Base-by-base conservation (phyloP, 2,888 invertebrate species). In the Orthosia incerta region DNA sequence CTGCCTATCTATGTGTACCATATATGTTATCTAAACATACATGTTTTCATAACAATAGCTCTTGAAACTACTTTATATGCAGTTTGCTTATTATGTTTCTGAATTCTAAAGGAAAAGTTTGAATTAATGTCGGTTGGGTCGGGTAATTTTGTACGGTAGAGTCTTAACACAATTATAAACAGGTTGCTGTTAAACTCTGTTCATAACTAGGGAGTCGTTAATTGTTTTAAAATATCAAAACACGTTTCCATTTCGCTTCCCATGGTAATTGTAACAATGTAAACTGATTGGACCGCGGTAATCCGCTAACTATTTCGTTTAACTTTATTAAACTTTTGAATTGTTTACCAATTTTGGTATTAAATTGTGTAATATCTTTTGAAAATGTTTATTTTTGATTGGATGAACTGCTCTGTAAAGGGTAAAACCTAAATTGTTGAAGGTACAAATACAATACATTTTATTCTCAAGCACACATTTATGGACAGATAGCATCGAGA, bases 1-100 rank as follows among this genome's bases (percentile, higher is more conserved):
- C 83, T 66, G 81, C 82, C 83, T 84, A 86, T 83, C 76, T 83
- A 69, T 51, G 68, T 74, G 57, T 76, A 57, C 73, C 74, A 64
- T 72, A 76, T 67, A 67, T 77, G 59, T 77, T 71, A 80, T 77
- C 79, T 73, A 62, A 82, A 75, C 57, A 73, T 70, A 69, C 72
- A 78, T 50, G 62, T 81, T 77, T 74, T 74, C 73, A 60, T 71
- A 79, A 84, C 84, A 84, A 84, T 81, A 75, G 79, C 71, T 69
- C 71, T 79, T 79, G 73, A 78, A 76, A 78, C 66, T 69, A 69
- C 70, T 65, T 46, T 53, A 80, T 57, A 68, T 69, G 70, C n/a
- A 60, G 67, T 74, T 68, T 65, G 59, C 46, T 76, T 71, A 63
- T 69, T 70, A 46, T 72, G 60, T 62, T 59, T 63, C 20, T 20